Base-by-base conservation (phyloP, 2,797 vertebrate species). In the Pteronotus mesoamericanus region DNA sequence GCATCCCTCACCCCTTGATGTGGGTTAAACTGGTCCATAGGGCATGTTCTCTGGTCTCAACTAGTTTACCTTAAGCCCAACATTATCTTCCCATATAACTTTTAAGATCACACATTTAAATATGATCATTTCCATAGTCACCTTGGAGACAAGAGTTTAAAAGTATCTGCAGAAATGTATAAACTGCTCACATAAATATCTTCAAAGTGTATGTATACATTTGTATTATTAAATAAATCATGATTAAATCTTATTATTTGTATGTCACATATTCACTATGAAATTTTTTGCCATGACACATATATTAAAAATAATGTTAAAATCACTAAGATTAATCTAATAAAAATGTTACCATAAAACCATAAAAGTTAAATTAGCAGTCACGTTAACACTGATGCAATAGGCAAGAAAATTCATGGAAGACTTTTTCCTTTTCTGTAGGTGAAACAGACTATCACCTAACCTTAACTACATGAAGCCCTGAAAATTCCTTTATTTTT, bases 361-460 rank as follows among this genome's bases (percentile, higher is more conserved):
- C 19, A 82, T 48, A 86, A 68, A 66, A 44, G 74, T 71, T 82
- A 89, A 90, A 82, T 83, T 57, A 84, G 78, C 59, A 89, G 55
- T 66, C 34, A 82, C 3, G 44, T 53, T 79, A 94, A 83, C 51
- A 79, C 32, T 86, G 66, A 96, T 59, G n/a, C 71, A 79, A 46
- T 19, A 34, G 61, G 55, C 57, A 83, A 69, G 53, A 89, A 91
- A 95, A 78, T 42, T 86, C 42, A 68, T n/a, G 46, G 51, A 51
- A 89, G 14, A 80, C 42, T 64, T 75, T 89, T 82, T 59, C 68
- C 44, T 87, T 89, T 92, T 39, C 66, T 72, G 24, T 93, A 71
- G 61, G 57, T 97, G 46, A 92, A 90, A 93, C 44, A 92, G 69
- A 95, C 55, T 86, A 96, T 29, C 64, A 85, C 42, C 96, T 88